phyloP scores from a whole-genome alignment of 2,797 vertebrate genomes.

The Centropyge bicolor region DNA sequence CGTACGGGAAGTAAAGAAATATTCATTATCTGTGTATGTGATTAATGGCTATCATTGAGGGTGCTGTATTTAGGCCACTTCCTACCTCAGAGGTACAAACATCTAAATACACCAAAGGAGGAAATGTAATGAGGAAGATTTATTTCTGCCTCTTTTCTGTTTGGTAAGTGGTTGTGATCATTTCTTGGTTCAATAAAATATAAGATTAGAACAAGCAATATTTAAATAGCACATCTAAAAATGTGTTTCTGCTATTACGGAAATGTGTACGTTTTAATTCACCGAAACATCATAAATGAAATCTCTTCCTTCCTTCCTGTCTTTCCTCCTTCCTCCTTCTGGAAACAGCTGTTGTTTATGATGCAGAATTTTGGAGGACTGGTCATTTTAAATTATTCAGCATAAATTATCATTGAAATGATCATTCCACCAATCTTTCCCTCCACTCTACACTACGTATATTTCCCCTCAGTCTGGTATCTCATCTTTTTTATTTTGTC shows the following conservation, averaged over 20 bases:
- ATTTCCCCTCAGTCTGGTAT: neutral
- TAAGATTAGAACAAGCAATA: neutral
- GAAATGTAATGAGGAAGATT: neutral
- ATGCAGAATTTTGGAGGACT: neutral
- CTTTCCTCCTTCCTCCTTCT: neutral
- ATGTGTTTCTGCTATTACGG: neutral
- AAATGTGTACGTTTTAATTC: neutral
- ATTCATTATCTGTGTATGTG: constrained; percentile 46
- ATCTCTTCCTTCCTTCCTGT: no score
- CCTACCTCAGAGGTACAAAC: constrained; percentile 33
- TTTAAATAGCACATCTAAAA: neutral
- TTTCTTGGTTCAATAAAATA: neutral
- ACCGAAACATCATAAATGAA: constrained; percentile 5
- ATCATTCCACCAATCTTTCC: neutral
- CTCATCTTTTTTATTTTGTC: neutral
- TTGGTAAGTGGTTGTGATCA: neutral
- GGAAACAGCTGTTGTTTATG: constrained; percentile 26
- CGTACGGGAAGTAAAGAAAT: constrained; percentile 50
- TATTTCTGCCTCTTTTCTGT: constrained; percentile 14
- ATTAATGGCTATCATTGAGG: constrained; percentile 61
- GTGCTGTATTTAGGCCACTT: constrained; percentile 62
- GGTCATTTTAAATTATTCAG: neutral
- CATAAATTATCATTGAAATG: constrained; percentile 8
- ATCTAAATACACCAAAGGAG: constrained; percentile 18
- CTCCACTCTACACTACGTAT: neutral